A percentile compares a stretch with the other conserved stretches of the same genome.
Conservation (phyloP, 2,113 vertebrate species). For the Oceanites oceanicus region DNA sequence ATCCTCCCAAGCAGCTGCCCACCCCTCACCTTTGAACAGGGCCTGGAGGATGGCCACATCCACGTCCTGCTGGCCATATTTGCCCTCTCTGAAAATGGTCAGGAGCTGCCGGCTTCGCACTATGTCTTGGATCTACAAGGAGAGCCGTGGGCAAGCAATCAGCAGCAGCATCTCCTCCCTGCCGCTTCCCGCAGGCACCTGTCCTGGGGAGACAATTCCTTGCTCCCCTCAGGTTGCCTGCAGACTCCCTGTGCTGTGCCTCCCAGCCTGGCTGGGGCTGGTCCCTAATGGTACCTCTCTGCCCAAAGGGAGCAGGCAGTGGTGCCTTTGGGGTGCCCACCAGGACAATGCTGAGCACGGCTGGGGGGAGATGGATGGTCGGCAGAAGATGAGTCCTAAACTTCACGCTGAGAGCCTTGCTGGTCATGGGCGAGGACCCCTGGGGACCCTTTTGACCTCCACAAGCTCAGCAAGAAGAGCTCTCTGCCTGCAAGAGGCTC, state of each 20-base stretch:
- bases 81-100: slow-evolving; percentile 86
- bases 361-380: background rate
- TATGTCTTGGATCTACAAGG: slow-evolving; percentile 91
- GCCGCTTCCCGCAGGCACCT: background rate
- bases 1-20: background rate
- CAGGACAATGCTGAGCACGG: background rate
- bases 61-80: slow-evolving; percentile 83
- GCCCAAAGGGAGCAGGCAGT: background rate
- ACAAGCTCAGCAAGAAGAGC: background rate
- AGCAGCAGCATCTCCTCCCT: background rate
- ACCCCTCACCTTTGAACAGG: slow-evolving; percentile 87
- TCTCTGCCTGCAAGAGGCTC: background rate
- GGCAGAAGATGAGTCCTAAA: rapidly evolving
- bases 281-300: background rate
- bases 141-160: background rate
- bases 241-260: background rate
- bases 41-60: slow-evolving; percentile 95
- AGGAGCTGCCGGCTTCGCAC: slow-evolving; percentile 83
- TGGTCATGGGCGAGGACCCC: background rate
- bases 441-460: background rate
- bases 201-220: background rate
- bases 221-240: rapidly evolving
- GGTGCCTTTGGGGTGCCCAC: background rate
- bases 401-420: rapidly evolving
- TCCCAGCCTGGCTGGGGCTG: rapidly evolving